phyloP scores from a whole-genome alignment of 2,888 invertebrate genomes.

The Drosophila quasianomalipes region DNA sequence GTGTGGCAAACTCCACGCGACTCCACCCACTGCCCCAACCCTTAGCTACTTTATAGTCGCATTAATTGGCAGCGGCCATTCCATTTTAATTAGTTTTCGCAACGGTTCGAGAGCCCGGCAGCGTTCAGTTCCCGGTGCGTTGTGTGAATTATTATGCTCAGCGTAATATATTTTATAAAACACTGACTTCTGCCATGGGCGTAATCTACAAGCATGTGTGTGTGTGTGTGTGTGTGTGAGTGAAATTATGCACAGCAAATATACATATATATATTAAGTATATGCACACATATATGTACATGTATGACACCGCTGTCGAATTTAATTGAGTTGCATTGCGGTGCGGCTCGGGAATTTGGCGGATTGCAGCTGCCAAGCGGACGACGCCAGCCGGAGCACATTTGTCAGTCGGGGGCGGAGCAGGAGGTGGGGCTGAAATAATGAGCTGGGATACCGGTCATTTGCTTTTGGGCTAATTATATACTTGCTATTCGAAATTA shows the following conservation, averaged over 20 bases:
- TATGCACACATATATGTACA: slow-evolving; percentile 9
- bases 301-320: slow-evolving; percentile 60
- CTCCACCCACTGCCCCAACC: background rate
- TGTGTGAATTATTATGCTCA: slow-evolving; percentile 72
- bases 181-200: slow-evolving; percentile 34
- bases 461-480: slow-evolving; percentile 47
- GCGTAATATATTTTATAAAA: slow-evolving; percentile 72
- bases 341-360: slow-evolving; percentile 38
- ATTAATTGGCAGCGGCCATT: slow-evolving; percentile 79
- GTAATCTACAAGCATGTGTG: slow-evolving; percentile 2
- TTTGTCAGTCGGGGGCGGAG: slow-evolving; percentile 31
- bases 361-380: slow-evolving; percentile 55
- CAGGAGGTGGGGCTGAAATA: background rate
- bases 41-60: slow-evolving; percentile 56
- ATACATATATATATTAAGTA: slow-evolving; percentile 28
- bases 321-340: slow-evolving; percentile 78
- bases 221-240: slow-evolving; percentile 19
- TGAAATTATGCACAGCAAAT: slow-evolving; percentile 69
- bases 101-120: slow-evolving; percentile 65
- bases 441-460: slow-evolving; percentile 1
- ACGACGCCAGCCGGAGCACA: slow-evolving; percentile 27
- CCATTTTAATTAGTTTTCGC: slow-evolving; percentile 80
- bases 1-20: slow-evolving; percentile 16
- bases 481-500: slow-evolving; percentile 47
- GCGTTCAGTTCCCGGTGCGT: slow-evolving; percentile 45